These are phyloP conservation scores for Vollenhovia emeryi DNA, from an alignment of 1,140 invertebrate species.

Conservation along the genomic window DNA sequence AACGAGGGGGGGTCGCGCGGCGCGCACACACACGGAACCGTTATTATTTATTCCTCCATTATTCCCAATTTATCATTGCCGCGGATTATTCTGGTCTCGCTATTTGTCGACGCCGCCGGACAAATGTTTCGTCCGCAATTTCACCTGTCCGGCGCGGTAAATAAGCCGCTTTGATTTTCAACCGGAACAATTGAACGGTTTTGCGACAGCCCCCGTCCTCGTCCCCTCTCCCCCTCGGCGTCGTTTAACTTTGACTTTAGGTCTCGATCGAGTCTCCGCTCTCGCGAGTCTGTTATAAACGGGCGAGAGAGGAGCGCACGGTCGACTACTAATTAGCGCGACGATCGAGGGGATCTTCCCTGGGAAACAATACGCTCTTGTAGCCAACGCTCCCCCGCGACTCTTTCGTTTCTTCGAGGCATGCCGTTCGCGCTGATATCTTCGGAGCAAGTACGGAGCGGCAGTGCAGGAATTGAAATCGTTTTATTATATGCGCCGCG, in stretches of 20 bases:
- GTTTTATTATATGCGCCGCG: background rate
- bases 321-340: background rate
- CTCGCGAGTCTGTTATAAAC: background rate
- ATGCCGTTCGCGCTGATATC: background rate
- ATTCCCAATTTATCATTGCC: constrained; percentile 52
- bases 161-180: constrained; percentile 52
- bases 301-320: background rate
- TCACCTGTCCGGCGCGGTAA: constrained; percentile 16
- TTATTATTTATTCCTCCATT: constrained; percentile 60
- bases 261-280: background rate
- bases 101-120: constrained; percentile 44
- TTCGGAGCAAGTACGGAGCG: background rate
- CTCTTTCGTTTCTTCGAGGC: background rate
- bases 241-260: constrained; percentile 14
- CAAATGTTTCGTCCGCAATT: constrained; percentile 33
- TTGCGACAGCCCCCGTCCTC: background rate
- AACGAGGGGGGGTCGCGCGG: constrained; percentile 25
- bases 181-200: constrained; percentile 21
- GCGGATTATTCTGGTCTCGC: constrained; percentile 39
- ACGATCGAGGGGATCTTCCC: background rate
- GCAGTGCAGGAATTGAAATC: constrained; percentile 21
- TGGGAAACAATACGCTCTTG: background rate
- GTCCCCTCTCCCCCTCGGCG: no score
- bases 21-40: background rate
- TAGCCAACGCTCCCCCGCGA: background rate